Evolutionary conservation across 1,140 invertebrate species (phyloP).

Genomic region (Zeugodacus cucurbitae): DNA sequence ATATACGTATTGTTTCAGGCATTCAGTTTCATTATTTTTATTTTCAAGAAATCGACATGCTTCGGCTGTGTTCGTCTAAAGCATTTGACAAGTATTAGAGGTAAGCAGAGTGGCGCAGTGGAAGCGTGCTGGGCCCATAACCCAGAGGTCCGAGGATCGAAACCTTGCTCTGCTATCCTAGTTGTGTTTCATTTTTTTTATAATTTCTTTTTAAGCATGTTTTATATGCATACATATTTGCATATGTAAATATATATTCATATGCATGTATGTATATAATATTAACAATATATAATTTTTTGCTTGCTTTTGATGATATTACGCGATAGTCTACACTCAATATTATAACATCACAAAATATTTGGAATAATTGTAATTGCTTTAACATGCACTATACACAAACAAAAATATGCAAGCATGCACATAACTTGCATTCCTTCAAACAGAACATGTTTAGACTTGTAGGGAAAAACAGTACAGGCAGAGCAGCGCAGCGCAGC

Average conservation of each 20-base stretch:
- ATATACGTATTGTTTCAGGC: not conserved
- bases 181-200: not conserved
- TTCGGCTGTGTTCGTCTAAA: not conserved
- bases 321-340: too few relatives aligned
- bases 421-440: not conserved
- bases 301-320: too few relatives aligned
- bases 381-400: not conserved
- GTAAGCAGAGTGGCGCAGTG: conserved; percentile 94
- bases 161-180: conserved; percentile 87
- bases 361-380: too few relatives aligned
- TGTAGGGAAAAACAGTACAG: not conserved
- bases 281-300: too few relatives aligned
- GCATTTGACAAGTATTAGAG: not conserved
- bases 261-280: not conserved
- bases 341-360: not conserved
- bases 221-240: not conserved
- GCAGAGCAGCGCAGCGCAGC: not conserved
- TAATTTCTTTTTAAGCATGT: not conserved
- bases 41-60: not conserved
- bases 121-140: conserved; percentile 98
- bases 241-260: not conserved
- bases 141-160: conserved; percentile 97
- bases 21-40: not conserved
- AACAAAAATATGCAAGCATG: not conserved
- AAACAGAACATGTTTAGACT: not conserved